Percentiles rank a stretch among this genome's conserved stretches.
These are phyloP conservation scores for Protonibea diacanthus DNA, from an alignment of 2,797 vertebrate genomes.

Conservation along the genomic window DNA sequence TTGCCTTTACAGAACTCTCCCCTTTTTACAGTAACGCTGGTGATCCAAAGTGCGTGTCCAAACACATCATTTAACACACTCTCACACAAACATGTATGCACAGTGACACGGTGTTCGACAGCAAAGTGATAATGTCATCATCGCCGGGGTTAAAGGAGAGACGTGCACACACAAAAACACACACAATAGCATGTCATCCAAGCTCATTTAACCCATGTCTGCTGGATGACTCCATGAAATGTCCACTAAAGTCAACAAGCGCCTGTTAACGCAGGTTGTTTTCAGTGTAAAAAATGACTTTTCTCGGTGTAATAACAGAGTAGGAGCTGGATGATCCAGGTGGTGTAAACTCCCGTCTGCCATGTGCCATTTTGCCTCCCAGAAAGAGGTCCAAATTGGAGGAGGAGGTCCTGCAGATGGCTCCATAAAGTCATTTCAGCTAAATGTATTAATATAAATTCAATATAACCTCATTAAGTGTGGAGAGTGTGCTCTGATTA, in stretches of 20 bases:
- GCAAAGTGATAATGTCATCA: conserved; percentile 47
- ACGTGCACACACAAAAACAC: background rate
- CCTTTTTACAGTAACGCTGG: conserved; percentile 61
- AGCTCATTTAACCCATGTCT: background rate
- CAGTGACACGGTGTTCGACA: conserved; percentile 42
- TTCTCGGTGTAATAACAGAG: background rate
- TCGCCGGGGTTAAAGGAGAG: background rate
- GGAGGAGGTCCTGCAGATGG: background rate
- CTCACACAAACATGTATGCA: conserved; percentile 54
- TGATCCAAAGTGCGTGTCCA: conserved; percentile 72
- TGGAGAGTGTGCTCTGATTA: background rate
- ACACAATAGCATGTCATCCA: background rate
- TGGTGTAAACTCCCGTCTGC: conserved; percentile 5
- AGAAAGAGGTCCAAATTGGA: conserved; percentile 9
- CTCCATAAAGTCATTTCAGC: background rate
- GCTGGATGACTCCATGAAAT: background rate
- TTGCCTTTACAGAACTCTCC: conserved; percentile 70
- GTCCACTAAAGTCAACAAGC: background rate
- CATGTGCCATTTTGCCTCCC: background rate
- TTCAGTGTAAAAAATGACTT: background rate
- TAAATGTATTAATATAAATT: background rate
- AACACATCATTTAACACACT: conserved; percentile 74
- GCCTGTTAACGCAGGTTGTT: background rate
- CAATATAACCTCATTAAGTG: conserved; percentile 5
- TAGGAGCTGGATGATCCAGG: background rate